Evolutionary conservation across 2,113 vertebrate species (phyloP).

Genomic region (Parus major): DNA sequence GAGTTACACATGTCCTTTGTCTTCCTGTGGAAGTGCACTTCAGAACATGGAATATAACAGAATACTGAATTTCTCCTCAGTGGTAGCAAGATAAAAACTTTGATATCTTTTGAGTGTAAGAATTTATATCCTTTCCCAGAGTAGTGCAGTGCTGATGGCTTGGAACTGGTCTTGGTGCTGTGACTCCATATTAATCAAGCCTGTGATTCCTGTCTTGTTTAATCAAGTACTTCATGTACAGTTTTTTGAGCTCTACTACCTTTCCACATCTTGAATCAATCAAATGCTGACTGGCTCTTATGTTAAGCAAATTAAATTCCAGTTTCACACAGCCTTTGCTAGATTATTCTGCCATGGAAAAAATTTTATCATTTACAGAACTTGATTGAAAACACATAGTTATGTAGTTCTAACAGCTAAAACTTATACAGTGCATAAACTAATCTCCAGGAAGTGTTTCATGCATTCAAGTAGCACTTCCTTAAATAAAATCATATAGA

Average conservation of each 20-base stretch:
- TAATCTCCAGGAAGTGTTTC: not conserved
- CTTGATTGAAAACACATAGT: not conserved
- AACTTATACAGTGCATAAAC: not conserved
- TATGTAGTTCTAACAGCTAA: not conserved
- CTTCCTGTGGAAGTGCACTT: not conserved
- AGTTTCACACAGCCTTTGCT: not conserved
- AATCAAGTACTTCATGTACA: conserved; percentile 21
- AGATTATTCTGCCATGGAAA: conserved; percentile 1
- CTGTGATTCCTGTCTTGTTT: conserved; percentile 49
- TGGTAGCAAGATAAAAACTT: not conserved
- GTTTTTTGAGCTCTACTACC: conserved; percentile 24
- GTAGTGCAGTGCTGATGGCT: not conserved
- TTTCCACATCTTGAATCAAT: conserved; percentile 50
- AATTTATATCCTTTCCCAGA: not conserved
- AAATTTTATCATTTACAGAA: not conserved
- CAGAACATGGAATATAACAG: not conserved
- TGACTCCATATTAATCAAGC: conserved; percentile 21
- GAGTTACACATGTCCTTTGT: not conserved
- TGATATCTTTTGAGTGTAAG: not conserved
- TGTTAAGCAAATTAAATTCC: conserved; percentile 55
- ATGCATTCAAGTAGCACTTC: not conserved
- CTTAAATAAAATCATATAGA: not conserved
- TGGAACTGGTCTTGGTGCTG: not conserved
- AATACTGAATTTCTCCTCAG: not conserved
- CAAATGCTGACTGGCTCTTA: conserved; percentile 11